Evolutionary conservation across 1,140 invertebrate species (phyloP).

Genomic region (Aphis craccivora): DNA sequence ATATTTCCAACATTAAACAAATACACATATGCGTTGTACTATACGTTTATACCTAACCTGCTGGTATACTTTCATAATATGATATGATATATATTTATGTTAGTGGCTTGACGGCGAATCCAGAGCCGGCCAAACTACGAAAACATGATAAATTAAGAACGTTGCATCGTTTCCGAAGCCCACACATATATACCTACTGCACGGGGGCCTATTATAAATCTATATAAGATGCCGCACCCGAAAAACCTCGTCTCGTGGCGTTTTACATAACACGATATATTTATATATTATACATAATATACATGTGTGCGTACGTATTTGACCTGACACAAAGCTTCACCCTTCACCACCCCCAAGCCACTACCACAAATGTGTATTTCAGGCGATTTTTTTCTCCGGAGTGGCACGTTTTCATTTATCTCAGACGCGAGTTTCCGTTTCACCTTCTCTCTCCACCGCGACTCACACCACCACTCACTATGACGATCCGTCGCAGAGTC

Average conservation of each 20-base stretch:
- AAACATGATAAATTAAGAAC: constrained; percentile 48
- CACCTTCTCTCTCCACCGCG: too few relatives aligned
- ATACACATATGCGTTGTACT: not conserved
- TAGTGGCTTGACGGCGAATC: not conserved
- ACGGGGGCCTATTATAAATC: not conserved
- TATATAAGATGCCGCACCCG: not conserved
- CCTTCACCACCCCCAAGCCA: not conserved
- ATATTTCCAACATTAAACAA: not conserved
- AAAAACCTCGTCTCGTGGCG: not conserved
- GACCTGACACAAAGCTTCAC: not conserved
- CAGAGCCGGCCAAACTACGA: not conserved
- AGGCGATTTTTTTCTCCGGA: not conserved
- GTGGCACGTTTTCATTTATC: constrained; percentile 1
- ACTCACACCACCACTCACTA: too few relatives aligned
- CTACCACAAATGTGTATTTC: not conserved
- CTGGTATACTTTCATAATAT: too few relatives aligned
- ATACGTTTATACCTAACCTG: not conserved
- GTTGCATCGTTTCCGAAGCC: not conserved
- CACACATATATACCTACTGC: not conserved
- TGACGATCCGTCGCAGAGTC: too few relatives aligned
- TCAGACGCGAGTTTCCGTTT: not conserved
- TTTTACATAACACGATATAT: not conserved
- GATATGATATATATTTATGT: too few relatives aligned
- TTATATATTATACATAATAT: not conserved
- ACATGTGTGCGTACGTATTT: not conserved